Conservation (phyloP, 2,797 vertebrate genomes). For the Capromys pilorides region DNA sequence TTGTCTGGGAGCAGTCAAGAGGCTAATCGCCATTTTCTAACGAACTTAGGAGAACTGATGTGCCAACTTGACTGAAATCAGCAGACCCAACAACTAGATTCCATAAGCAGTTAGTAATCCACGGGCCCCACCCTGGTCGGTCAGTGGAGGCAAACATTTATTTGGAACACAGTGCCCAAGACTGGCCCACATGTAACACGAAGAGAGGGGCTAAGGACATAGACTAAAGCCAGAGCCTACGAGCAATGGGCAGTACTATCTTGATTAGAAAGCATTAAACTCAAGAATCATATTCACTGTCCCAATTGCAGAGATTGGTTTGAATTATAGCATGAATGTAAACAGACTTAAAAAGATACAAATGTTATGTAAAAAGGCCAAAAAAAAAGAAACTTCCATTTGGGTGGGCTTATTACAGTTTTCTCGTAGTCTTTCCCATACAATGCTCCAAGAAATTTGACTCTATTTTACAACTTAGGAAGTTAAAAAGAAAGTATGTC, state of each 20-base stretch:
- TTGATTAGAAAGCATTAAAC: not conserved
- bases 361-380: not conserved
- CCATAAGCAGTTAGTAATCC: not conserved
- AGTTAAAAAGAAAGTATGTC: conserved; percentile 32
- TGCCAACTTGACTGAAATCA: not conserved
- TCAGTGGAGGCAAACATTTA: not conserved
- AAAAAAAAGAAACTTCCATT: conserved; percentile 18
- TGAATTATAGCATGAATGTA: not conserved
- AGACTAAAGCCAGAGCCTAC: not conserved
- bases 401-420: conserved; percentile 53
- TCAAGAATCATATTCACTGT: not conserved
- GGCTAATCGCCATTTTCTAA: not conserved
- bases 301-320: not conserved
- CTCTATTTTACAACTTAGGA: conserved; percentile 46
- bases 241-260: not conserved
- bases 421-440: conserved; percentile 58
- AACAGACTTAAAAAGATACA: conserved; percentile 37
- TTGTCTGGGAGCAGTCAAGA: not conserved
- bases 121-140: not conserved
- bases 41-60: not conserved
- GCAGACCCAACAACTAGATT: not conserved
- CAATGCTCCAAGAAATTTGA: conserved; percentile 59
- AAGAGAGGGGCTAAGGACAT: not conserved
- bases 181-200: fast-evolving
- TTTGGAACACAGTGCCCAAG: not conserved